Percentiles rank a stretch among this genome's conserved stretches.
These are phyloP conservation scores for Platycnemis pennipes DNA, from an alignment of 2,888 invertebrate genomes.

Conservation along the genomic window DNA sequence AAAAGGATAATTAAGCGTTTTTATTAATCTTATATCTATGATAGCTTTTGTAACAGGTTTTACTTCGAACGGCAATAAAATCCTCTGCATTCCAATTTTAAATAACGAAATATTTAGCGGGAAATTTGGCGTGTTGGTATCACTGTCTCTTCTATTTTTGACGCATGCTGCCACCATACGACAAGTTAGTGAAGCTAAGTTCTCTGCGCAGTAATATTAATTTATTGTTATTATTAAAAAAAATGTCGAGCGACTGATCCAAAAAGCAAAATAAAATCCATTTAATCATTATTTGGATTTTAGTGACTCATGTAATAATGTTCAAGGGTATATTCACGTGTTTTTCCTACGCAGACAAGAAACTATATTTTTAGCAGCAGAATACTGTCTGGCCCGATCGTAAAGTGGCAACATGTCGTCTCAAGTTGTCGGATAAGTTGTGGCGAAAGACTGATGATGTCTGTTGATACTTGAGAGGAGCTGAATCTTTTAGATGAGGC, in stretches of 20 bases:
- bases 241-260: neutral
- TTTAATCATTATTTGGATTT: neutral
- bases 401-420: slow-evolving; percentile 67
- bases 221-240: slow-evolving; percentile 53
- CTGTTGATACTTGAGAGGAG: slow-evolving; percentile 65
- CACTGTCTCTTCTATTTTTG: slow-evolving; percentile 12
- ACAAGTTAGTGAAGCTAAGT: neutral
- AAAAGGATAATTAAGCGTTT: too few species aligned
- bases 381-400: slow-evolving; percentile 63
- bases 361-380: slow-evolving; percentile 68
- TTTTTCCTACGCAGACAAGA: slow-evolving; percentile 48
- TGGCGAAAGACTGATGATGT: slow-evolving; percentile 66
- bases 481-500: slow-evolving; percentile 65
- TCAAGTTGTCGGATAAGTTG: slow-evolving; percentile 63
- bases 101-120: neutral
- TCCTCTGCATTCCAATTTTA: neutral
- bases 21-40: too few species aligned
- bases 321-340: neutral
- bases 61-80: too few species aligned
- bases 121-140: slow-evolving; percentile 36
- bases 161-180: slow-evolving; percentile 40
- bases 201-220: slow-evolving; percentile 63
- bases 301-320: neutral
- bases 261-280: neutral
- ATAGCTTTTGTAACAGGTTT: too few species aligned